A percentile compares a stretch with the other conserved stretches of the same genome.
Conservation (phyloP, 2,113 vertebrate species). For the Climacteris rufus region DNA sequence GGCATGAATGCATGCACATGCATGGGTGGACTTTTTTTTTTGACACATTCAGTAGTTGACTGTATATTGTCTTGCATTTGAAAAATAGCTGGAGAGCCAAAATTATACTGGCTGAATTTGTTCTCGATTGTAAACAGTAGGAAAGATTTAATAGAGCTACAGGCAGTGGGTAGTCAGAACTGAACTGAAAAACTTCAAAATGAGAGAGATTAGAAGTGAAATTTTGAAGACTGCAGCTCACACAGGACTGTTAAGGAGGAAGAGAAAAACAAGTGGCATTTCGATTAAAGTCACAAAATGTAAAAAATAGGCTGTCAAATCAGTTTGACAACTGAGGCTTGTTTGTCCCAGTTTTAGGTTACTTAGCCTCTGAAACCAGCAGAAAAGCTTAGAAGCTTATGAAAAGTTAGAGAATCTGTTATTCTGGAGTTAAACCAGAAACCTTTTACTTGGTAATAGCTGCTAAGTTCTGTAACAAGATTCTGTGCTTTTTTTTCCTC, state of each 20-base stretch:
- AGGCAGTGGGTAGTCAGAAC: neutral
- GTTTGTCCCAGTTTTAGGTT: constrained; percentile 45
- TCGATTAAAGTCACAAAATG: constrained; percentile 33
- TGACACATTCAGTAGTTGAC: neutral
- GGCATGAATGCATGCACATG: neutral
- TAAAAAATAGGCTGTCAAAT: constrained; percentile 37
- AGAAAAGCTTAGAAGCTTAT: constrained; percentile 20
- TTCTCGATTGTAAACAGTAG: constrained; percentile 19
- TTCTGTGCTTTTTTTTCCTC: neutral
- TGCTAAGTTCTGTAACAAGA: neutral
- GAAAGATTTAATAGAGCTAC: constrained; percentile 45
- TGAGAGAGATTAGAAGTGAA: constrained; percentile 29
- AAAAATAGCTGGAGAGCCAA: constrained; percentile 25
- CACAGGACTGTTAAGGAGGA: neutral
- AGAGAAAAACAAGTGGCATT: constrained; percentile 30
- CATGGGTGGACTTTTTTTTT: neutral
- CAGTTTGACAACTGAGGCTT: constrained; percentile 22
- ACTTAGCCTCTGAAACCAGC: constrained; percentile 26
- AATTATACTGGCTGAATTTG: constrained; percentile 6
- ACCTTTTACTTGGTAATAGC: neutral
- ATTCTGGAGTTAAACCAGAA: neutral
- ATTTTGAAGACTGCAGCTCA: constrained; percentile 27
- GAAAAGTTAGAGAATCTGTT: constrained; percentile 22
- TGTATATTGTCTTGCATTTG: neutral
- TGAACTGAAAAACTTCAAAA: constrained; percentile 5